Evolutionary conservation across 37 sponge, comb jelly and placozoan genomes (phyloP).

Genomic region (Halichondria panicea): DNA sequence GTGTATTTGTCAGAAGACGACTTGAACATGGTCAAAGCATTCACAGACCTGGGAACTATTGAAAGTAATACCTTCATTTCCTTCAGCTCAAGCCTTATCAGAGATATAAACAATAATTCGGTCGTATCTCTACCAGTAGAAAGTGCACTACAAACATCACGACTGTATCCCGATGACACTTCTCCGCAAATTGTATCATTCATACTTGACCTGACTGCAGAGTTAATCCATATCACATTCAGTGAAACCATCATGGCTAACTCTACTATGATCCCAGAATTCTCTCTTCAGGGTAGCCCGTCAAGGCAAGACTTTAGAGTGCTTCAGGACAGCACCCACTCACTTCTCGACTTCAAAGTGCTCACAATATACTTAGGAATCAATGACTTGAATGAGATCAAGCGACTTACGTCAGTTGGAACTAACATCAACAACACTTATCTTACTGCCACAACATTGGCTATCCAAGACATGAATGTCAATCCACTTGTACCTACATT

Average conservation of each 20-base stretch:
- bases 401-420: conserved; percentile 62
- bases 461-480: conserved; percentile 82
- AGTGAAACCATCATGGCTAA: conserved; percentile 82
- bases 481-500: conserved; percentile 40
- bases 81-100: conserved; percentile 26
- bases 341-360: conserved; percentile 45
- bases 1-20: conserved; percentile 54
- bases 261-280: conserved; percentile 52
- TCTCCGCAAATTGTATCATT: conserved; percentile 66
- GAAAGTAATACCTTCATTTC: conserved; percentile 62
- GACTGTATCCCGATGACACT: conserved; percentile 38
- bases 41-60: conserved; percentile 50
- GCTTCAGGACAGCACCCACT: conserved; percentile 54
- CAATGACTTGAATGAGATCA: conserved; percentile 84
- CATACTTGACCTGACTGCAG: conserved; percentile 73
- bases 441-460: conserved; percentile 36
- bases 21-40: conserved; percentile 64
- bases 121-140: conserved; percentile 29
- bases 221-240: conserved; percentile 67
- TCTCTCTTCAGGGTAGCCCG: conserved; percentile 65
- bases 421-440: conserved; percentile 69
- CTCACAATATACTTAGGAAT: conserved; percentile 61
- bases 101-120: conserved; percentile 79
- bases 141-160: conserved; percentile 9
- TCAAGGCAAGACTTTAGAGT: conserved; percentile 13